Conservation (phyloP, 2,888 invertebrate genomes). For the Cataglyphis rosenhaueri region DNA sequence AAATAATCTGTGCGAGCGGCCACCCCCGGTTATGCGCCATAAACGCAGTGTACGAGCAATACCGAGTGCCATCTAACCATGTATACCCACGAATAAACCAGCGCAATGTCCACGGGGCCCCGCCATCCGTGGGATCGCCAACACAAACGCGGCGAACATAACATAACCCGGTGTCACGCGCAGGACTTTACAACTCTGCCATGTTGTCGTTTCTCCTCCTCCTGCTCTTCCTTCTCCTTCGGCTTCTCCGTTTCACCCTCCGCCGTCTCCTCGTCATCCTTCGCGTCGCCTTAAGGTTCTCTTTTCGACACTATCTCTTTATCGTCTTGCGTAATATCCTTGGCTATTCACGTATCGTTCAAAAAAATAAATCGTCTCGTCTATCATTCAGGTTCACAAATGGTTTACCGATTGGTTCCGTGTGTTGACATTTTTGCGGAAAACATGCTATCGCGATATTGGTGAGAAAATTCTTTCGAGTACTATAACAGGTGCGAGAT, state of each 20-base stretch:
- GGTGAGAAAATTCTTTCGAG: slow-evolving; percentile 23
- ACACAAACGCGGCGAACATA: slow-evolving; percentile 81
- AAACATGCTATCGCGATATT: neutral
- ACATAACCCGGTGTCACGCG: slow-evolving; percentile 84
- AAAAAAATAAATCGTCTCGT: slow-evolving; percentile 10
- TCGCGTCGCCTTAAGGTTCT: slow-evolving; percentile 40
- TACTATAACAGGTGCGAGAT: slow-evolving; percentile 19
- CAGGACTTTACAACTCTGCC: slow-evolving; percentile 85
- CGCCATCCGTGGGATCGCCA: slow-evolving; percentile 77
- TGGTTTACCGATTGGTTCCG: neutral
- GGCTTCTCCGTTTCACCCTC: slow-evolving; percentile 30
- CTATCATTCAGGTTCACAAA: neutral
- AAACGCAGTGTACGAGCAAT: slow-evolving; percentile 85
- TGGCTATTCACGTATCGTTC: slow-evolving; percentile 13
- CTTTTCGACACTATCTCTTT: slow-evolving; percentile 51
- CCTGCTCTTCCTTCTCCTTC: slow-evolving; percentile 32
- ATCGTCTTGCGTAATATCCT: slow-evolving; percentile 65
- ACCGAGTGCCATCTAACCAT: slow-evolving; percentile 81
- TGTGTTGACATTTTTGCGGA: slow-evolving; percentile 3
- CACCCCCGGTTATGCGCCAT: slow-evolving; percentile 84
- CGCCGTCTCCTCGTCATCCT: slow-evolving; percentile 22
- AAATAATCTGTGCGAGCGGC: slow-evolving; percentile 84
- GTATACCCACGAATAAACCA: slow-evolving; percentile 79
- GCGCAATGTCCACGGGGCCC: slow-evolving; percentile 71
- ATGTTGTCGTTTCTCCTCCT: slow-evolving; percentile 79